Base-by-base conservation (phyloP, 2,113 vertebrate species). In the Prionailurus viverrinus region DNA sequence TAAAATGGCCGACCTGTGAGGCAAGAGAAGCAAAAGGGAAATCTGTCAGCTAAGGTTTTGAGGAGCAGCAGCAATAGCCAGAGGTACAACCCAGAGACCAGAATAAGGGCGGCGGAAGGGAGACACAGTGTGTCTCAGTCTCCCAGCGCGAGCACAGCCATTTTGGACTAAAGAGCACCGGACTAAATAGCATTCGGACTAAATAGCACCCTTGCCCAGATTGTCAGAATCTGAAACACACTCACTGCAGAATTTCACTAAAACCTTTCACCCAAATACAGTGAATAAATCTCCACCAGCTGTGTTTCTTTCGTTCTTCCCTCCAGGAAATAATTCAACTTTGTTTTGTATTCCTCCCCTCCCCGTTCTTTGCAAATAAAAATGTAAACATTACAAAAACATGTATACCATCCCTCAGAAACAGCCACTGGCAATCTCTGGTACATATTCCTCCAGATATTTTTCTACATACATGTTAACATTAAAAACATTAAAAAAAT, bases 391-490 rank as follows among this genome's bases (percentile, higher is more conserved):
- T 69, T 65, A 68, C 7, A 63, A 89, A 92, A 95, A 68, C 69
- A 31, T 55, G 51, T 16, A 12, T 33, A 55, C 74, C n/a, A 53
- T 14, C 16, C 53, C 45, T 29, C 53, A 53, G 86, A 91, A 61
- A 89, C n/a, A 91, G 18, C 71, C 76, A 31, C 45, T 33, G 65
- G 23, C 79, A 82, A 51, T 83, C 69, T 91, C 80, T 71, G n/a
- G 16, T 48, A 82, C 53, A 36, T 48, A 41, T n/a, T 81, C 58
- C 48, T 93, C 29, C 25, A 61, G 80, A 48, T 91, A 84, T 51
- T 96, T 96, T 93, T 76, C 41, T 84, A 95, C 31, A 76, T 94
- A 15, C 84, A 71, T 79, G 48, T 93, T 88, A 81, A 89, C 39
- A 91, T 95, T 48, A 25, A 79, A 85, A 90, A 74, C 33, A 88